Evolutionary conservation across 1,140 invertebrate species (phyloP).

Genomic region (Eriocheir sinensis): DNA sequence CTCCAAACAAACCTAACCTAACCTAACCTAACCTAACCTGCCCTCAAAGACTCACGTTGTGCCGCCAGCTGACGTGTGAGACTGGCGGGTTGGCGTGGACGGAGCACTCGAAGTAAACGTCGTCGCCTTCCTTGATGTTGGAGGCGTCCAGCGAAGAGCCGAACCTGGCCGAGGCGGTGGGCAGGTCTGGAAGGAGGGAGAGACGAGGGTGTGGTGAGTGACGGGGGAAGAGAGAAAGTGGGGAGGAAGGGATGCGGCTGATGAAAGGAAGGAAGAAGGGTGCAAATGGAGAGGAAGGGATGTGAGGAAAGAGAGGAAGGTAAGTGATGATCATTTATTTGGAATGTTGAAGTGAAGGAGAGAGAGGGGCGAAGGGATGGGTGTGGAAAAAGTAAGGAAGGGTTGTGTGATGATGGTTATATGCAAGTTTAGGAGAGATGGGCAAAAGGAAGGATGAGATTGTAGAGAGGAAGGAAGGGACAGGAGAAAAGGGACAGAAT

Average conservation of each 20-base stretch:
- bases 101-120: constrained; percentile 85
- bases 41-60: constrained; percentile 89
- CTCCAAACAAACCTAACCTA: background rate
- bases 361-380: background rate
- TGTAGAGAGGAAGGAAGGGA: background rate
- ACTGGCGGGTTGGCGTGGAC: constrained; percentile 91
- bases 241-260: background rate
- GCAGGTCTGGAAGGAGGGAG: constrained; percentile 25
- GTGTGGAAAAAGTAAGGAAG: background rate
- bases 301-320: background rate
- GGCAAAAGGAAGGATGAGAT: background rate
- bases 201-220: background rate
- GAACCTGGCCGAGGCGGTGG: constrained; percentile 80
- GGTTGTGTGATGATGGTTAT: background rate
- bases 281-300: background rate
- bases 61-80: constrained; percentile 95
- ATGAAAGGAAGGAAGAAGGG: background rate
- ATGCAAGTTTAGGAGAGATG: background rate
- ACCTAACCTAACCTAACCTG: background rate
- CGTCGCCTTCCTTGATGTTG: constrained; percentile 91
- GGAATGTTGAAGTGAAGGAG: background rate
- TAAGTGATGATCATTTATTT: background rate
- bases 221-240: background rate
- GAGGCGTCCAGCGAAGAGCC: constrained; percentile 82
- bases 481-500: background rate